Evolutionary conservation across 2,113 vertebrate genomes (phyloP), one percentile per base, ranked within the genome.

Genomic region (Mastomys coucha): DNA sequence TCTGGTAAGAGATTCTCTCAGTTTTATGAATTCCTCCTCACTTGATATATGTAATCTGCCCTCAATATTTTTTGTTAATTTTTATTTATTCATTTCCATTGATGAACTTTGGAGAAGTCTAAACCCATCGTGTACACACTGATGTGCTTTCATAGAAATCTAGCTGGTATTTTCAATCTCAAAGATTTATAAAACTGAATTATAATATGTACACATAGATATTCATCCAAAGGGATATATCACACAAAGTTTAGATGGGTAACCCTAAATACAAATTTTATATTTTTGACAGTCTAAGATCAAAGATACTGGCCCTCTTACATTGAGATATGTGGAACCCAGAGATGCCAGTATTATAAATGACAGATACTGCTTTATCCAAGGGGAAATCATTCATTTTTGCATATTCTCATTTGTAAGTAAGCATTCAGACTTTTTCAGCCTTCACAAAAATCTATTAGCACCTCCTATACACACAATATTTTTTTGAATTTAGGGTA

Each of bases 1-100:
- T 96, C 96, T 98, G 96, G 98, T 98, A 97, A 98, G 97, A 98
- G 94, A 97, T 97, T 97, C 93, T 98, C 94, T 94, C 4, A 78
- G 84, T 90, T 98, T 98, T 96, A 85, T 97, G 95, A 97, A 97
- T 96, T 94, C 85, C 96, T 97, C 97, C 90, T 97, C 88, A 53
- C 84, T 94, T 98, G 96, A 89, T 77, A 97, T 31, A 96, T 94
- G 97, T 95, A 97, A 88, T 16, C 75, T 93, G 39, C 51, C 97
- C 96, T 98, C 91, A 91, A 24, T 98, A 96, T 89, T 97, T 98
- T 97, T 19, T 97, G 95, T 96, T 96, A 42, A 70, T 63, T 98
- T 98, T 98, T 98, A 69, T 95, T 95, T 91, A 96, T 90, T 96
- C 96, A 96, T 97, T 97, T 90, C 97, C 89, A 78, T 96, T 98